Evolutionary conservation across 2,113 vertebrate genomes (phyloP).

Genomic region (Stegastes partitus): DNA sequence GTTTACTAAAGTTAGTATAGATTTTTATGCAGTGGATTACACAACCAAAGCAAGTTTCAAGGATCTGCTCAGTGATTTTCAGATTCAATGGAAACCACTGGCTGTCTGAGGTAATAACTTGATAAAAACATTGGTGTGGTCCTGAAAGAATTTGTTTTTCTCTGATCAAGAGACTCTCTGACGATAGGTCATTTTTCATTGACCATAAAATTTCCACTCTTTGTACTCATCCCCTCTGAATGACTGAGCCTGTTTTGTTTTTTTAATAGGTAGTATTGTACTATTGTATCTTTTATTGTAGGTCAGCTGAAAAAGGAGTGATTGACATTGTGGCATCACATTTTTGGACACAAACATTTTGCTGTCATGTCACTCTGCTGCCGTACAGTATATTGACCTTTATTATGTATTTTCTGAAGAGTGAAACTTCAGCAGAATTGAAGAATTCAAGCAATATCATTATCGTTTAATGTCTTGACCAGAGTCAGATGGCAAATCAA

Average conservation of each 20-base stretch:
- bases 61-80: neutral
- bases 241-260: slow-evolving; percentile 15
- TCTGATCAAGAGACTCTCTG: too few species aligned
- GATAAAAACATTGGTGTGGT: too few species aligned
- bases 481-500: neutral
- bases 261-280: neutral
- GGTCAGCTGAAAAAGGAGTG: neutral
- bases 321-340: neutral
- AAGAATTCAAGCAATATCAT: too few species aligned
- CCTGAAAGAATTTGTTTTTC: too few species aligned
- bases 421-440: too few species aligned
- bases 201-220: neutral
- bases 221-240: neutral
- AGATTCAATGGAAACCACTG: neutral
- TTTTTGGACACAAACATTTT: neutral
- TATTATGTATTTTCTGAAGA: too few species aligned
- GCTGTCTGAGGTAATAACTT: neutral
- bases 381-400: neutral
- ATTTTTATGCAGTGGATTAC: too few species aligned
- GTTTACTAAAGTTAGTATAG: too few species aligned
- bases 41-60: neutral
- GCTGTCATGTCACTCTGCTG: neutral
- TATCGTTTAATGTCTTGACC: neutral
- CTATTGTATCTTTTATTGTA: neutral
- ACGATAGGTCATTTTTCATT: too few species aligned